Evolutionary conservation across 2,888 invertebrate genomes (phyloP), one percentile per base, ranked within the genome.

Genomic region (Cerastoderma edule): DNA sequence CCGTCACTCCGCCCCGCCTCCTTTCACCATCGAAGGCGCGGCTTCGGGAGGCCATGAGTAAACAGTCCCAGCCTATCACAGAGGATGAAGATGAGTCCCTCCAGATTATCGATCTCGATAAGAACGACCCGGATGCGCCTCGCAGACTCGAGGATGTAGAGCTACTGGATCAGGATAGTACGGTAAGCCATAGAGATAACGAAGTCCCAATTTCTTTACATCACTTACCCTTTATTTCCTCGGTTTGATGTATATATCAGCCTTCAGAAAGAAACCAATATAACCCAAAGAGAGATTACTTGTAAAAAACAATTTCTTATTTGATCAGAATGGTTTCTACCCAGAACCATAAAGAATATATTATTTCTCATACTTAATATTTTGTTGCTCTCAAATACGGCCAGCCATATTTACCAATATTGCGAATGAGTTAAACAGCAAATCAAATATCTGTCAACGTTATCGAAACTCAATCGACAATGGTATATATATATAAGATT

Each of bases 1-100:
- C 75, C 0, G 67, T 79, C 1, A 79, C 79, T 27, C 79, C 79
- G n/a, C 72, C 79, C 2, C 67, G 75, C 0, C 46, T 79, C 4
- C 50, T 54, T 30, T 79, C 79, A 1, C 79, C 79, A 22, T 48
- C 72, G 16, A 79, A 79, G 54, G 44, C 72, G 4, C 66, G 67
- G 35, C 63, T 57, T 5, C 57, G 50, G n/a, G 75, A 63, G 22
- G 46, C 57, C 8, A 48, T 54, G n/a, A 72, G 66, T 22, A 64
- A 68, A 50, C 39, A 46, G 8, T 65, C 71, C 13, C 50, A 67
- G 4, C 64, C 67, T 5, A 24, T 48, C n/a, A 22, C 54, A 44
- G 44, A 54, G 10, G 71, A 70, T 3, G 63, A 44, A 30, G 66
- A 50, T 16, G 33, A 32, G n/a, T 22, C 48, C 5, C 16, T 50